These are phyloP conservation scores for Drosophila nigritarsus DNA, from an alignment of 2,888 invertebrate species.

Conservation along the genomic window DNA sequence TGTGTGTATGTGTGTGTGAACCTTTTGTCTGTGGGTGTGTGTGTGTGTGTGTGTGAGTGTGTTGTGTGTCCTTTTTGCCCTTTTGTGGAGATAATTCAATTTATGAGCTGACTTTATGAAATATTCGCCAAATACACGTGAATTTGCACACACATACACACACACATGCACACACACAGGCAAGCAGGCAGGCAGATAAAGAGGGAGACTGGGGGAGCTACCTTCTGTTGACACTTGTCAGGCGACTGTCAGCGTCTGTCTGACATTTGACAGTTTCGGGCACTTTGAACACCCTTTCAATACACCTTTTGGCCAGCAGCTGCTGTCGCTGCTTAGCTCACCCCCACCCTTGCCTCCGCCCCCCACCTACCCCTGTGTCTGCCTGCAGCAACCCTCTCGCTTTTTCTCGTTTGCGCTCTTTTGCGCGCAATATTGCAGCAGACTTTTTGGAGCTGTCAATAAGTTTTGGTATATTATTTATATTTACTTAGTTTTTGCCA, in stretches of 20 bases:
- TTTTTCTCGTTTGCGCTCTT: slow-evolving; percentile 3
- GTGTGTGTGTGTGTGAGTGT: slow-evolving; percentile 8
- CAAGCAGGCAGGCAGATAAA: slow-evolving; percentile 2
- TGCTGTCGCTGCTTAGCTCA: slow-evolving; percentile 20
- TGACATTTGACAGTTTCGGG: slow-evolving; percentile 75
- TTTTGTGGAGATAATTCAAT: slow-evolving; percentile 71
- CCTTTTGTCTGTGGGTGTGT: slow-evolving; percentile 19
- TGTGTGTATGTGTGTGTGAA: slow-evolving; percentile 21
- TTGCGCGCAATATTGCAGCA: slow-evolving; percentile 66
- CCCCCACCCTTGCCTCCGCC: not conserved
- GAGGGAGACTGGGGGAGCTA: slow-evolving; percentile 23
- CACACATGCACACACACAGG: slow-evolving; percentile 14
- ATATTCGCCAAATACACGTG: slow-evolving; percentile 55
- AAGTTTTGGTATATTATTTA: slow-evolving; percentile 58
- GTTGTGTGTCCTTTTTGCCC: slow-evolving; percentile 56
- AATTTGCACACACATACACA: slow-evolving; percentile 24
- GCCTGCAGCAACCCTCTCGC: slow-evolving; percentile 33
- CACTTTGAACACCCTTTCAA: slow-evolving; percentile 58
- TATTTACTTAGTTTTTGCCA: slow-evolving; percentile 51
- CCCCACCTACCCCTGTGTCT: not conserved
- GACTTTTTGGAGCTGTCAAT: slow-evolving; percentile 67
- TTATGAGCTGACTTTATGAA: slow-evolving; percentile 68
- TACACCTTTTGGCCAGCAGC: slow-evolving; percentile 58
- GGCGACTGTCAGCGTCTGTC: slow-evolving; percentile 69
- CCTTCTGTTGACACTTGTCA: slow-evolving; percentile 77